Evolutionary conservation across 2,113 vertebrate genomes (phyloP).

Genomic region (Odontophorus gujanensis): DNA sequence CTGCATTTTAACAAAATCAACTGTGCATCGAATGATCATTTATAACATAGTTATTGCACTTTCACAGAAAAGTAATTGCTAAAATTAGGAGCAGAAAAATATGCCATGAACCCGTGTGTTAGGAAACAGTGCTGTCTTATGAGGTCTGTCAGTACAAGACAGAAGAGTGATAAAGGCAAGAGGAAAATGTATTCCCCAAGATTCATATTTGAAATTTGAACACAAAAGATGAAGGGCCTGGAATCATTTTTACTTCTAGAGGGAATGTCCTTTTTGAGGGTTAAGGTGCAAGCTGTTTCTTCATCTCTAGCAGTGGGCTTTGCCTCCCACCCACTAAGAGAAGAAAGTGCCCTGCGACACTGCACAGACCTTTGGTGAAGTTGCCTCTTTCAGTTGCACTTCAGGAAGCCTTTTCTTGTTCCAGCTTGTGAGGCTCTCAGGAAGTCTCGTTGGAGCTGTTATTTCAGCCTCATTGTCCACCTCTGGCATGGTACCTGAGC

Average conservation of each 20-base stretch:
- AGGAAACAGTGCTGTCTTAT: not conserved
- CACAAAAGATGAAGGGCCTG: conserved; percentile 58
- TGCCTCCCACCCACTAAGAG: conserved; percentile 66
- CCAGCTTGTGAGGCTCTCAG: conserved; percentile 45
- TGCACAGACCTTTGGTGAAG: conserved; percentile 50
- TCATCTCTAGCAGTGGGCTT: conserved; percentile 61
- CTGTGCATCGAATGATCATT: not conserved
- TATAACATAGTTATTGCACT: not conserved
- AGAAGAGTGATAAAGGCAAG: not conserved
- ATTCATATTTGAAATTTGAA: conserved; percentile 47
- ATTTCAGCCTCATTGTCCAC: conserved; percentile 56
- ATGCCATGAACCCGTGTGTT: rapidly evolving
- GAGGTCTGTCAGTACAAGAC: not conserved
- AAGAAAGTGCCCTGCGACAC: conserved; percentile 64
- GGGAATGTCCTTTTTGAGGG: conserved; percentile 53
- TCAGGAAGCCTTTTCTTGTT: conserved; percentile 67
- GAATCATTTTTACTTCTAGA: conserved; percentile 36
- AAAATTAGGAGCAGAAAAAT: not conserved
- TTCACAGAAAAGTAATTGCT: not conserved
- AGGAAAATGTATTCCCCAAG: conserved; percentile 17
- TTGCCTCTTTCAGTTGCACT: conserved; percentile 57
- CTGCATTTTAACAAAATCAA: not conserved
- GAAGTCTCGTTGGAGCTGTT: conserved; percentile 51
- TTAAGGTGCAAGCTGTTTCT: conserved; percentile 53
- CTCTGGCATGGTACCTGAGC: not conserved